Percentiles rank a stretch among this genome's conserved stretches.
Conservation (phyloP, 2,797 vertebrate species). For the Myioborus miniatus region DNA sequence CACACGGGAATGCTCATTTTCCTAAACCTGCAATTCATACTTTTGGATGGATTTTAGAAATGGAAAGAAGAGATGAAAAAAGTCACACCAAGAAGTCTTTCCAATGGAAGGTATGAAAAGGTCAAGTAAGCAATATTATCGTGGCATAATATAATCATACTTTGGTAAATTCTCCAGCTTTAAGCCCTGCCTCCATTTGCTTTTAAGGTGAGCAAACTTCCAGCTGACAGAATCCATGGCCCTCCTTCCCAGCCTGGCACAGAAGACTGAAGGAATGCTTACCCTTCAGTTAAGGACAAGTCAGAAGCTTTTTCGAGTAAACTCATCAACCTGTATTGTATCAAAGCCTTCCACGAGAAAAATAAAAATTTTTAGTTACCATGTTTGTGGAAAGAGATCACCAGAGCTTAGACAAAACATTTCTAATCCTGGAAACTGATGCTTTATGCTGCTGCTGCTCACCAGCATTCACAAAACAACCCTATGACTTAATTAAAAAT, state of each 20-base stretch:
- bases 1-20: accelerated
- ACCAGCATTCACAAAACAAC: background rate
- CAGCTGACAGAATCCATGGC: background rate
- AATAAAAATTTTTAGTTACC: background rate
- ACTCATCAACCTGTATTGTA: background rate
- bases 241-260: background rate
- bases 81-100: background rate
- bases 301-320: background rate
- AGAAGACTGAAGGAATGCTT: background rate
- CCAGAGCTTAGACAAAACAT: background rate
- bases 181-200: background rate
- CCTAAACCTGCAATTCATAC: background rate
- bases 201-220: background rate
- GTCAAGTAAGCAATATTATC: background rate
- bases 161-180: background rate
- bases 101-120: background rate
- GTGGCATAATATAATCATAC: background rate
- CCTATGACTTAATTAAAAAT: background rate
- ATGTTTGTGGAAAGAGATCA: background rate
- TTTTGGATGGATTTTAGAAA: background rate
- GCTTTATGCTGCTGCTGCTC: background rate
- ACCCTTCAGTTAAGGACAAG: background rate
- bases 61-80: background rate
- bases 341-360: background rate
- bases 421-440: background rate